Evolutionary conservation across 2,888 invertebrate species (phyloP).

Genomic region (Epistrophe eligans): DNA sequence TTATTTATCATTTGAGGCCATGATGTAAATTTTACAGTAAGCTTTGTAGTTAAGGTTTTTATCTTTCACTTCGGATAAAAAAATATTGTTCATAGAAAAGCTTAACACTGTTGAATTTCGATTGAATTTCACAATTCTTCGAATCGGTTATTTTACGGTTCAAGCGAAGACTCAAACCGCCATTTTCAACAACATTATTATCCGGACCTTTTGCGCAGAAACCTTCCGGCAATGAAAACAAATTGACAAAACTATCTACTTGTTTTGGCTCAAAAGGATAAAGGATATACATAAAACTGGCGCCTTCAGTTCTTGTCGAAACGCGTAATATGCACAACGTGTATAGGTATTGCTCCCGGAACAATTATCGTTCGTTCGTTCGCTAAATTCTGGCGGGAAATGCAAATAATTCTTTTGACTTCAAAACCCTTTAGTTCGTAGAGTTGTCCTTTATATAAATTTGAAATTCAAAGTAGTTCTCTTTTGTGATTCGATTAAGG

Average conservation of each 20-base stretch:
- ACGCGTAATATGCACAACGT: constrained; percentile 14
- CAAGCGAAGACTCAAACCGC: constrained; percentile 1
- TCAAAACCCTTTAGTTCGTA: background rate
- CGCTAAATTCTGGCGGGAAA: constrained; percentile 57
- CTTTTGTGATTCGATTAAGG: constrained; percentile 44
- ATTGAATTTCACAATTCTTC: constrained; percentile 22
- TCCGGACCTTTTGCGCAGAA: constrained; percentile 49
- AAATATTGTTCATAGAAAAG: background rate
- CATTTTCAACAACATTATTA: background rate
- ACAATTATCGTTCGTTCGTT: background rate
- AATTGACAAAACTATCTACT: background rate
- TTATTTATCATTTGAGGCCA: no score
- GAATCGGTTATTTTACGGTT: constrained; percentile 70
- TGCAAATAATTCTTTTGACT: background rate
- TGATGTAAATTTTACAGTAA: background rate
- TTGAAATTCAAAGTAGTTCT: constrained; percentile 36
- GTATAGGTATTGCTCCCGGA: background rate
- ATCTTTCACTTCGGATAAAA: no score
- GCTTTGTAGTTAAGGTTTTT: background rate
- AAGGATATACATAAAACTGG: background rate
- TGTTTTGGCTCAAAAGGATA: constrained; percentile 25
- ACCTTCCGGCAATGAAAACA: background rate
- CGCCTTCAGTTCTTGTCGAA: constrained; percentile 29
- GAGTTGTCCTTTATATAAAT: constrained; percentile 1
- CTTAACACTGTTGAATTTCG: background rate